phyloP scores from a whole-genome alignment of 2,888 invertebrate species.

The Agonopterix heracliana region DNA sequence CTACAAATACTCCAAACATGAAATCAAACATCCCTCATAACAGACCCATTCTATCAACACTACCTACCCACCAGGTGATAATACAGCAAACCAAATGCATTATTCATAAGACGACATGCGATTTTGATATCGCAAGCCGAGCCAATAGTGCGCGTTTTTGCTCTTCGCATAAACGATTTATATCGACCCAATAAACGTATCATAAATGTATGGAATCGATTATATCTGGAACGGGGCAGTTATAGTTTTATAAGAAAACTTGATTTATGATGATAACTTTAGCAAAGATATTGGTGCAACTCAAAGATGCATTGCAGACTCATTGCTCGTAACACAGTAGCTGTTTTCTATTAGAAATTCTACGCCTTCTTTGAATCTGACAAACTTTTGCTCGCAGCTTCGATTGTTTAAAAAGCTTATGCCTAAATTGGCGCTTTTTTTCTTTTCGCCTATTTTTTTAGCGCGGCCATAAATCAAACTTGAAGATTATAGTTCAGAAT shows the following conservation, averaged over 20 bases:
- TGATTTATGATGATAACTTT: not conserved
- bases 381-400: no score
- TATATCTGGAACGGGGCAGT: constrained; percentile 3
- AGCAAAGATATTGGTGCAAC: no score
- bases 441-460: no score
- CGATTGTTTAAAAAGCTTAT: no score
- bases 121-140: constrained; percentile 55
- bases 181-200: constrained; percentile 42
- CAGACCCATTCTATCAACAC: not conserved
- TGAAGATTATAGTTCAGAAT: no score
- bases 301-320: not conserved
- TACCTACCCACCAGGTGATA: constrained; percentile 34
- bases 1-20: not conserved
- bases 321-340: no score
- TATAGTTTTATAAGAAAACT: not conserved
- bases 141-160: constrained; percentile 39
- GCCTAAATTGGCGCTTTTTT: no score
- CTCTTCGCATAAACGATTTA: constrained; percentile 34
- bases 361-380: no score
- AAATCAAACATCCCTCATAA: not conserved
- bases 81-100: constrained; percentile 57
- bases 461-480: no score
- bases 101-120: constrained; percentile 60
- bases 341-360: no score
- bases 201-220: constrained; percentile 31